Evolutionary conservation across 2,113 vertebrate genomes (phyloP).

Genomic region (Pitta sordida): DNA sequence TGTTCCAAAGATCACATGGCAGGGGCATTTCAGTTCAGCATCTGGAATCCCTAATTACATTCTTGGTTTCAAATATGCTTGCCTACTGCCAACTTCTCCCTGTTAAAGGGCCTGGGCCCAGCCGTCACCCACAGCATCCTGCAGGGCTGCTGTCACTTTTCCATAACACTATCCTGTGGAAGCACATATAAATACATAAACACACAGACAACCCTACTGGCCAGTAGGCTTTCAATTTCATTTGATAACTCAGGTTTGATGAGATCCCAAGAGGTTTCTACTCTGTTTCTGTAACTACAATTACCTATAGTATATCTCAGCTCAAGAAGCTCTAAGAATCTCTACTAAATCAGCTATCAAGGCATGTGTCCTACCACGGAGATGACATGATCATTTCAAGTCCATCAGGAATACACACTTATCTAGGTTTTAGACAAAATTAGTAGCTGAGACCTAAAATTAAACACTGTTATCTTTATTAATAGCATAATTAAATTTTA

Average conservation of each 20-base stretch:
- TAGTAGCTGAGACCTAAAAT: not conserved
- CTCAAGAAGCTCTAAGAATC: not conserved
- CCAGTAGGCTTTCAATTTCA: not conserved
- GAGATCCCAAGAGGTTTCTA: not conserved
- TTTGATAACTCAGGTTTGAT: not conserved
- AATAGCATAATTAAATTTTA: not conserved
- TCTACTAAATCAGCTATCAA: not conserved
- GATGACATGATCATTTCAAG: not conserved
- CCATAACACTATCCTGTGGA: not conserved
- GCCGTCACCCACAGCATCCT: not conserved
- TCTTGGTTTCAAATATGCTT: constrained; percentile 29
- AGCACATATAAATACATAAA: not conserved
- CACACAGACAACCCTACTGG: not conserved
- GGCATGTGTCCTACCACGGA: not conserved
- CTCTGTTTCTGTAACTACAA: not conserved
- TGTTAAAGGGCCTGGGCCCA: not conserved
- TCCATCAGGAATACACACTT: not conserved
- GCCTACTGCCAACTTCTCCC: constrained; percentile 23
- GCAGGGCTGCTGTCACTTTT: not conserved
- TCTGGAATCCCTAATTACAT: constrained; percentile 41
- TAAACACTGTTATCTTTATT: not conserved
- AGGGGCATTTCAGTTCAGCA: constrained; percentile 49
- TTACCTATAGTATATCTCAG: not conserved
- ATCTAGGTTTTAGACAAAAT: not conserved
- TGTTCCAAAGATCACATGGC: constrained; percentile 50